Conservation (phyloP, 2,888 invertebrate genomes). For the Odontocolon sp. region DNA sequence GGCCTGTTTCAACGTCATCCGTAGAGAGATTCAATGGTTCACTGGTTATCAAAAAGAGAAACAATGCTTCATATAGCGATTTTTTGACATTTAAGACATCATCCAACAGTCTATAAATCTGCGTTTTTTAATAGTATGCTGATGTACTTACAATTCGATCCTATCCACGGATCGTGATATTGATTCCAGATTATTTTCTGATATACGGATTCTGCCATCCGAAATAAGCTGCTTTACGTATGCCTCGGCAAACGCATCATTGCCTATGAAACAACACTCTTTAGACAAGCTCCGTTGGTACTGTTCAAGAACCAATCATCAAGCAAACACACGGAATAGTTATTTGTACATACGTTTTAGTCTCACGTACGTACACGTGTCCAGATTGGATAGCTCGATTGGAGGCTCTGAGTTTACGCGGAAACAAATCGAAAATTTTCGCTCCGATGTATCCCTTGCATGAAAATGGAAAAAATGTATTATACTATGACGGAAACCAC, state of each 20-base stretch:
- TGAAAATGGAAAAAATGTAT: not conserved
- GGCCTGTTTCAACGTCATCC: not conserved
- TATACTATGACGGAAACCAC: not conserved
- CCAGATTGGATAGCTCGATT: not conserved
- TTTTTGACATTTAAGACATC: not conserved
- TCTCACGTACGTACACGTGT: not conserved
- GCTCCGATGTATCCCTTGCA: not conserved
- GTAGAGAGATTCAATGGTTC: not conserved
- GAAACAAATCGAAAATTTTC: not conserved
- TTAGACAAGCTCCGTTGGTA: not conserved
- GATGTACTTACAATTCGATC: not conserved
- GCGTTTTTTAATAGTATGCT: not conserved
- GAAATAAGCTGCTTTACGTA: not conserved
- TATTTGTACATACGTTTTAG: not conserved
- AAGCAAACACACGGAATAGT: not conserved
- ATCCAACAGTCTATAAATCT: not conserved
- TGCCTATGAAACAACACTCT: not conserved
- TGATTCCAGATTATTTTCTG: not conserved
- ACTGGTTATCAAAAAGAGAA: not conserved
- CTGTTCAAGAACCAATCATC: not conserved
- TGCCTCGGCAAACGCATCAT: not conserved
- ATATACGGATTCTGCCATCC: not conserved
- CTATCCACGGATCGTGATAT: not conserved
- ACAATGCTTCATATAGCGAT: not conserved
- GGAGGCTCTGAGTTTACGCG: not conserved